A percentile compares a stretch with the other conserved stretches of the same genome.
Conservation (phyloP, 2,888 invertebrate species). For the Heliconius ethilla region DNA sequence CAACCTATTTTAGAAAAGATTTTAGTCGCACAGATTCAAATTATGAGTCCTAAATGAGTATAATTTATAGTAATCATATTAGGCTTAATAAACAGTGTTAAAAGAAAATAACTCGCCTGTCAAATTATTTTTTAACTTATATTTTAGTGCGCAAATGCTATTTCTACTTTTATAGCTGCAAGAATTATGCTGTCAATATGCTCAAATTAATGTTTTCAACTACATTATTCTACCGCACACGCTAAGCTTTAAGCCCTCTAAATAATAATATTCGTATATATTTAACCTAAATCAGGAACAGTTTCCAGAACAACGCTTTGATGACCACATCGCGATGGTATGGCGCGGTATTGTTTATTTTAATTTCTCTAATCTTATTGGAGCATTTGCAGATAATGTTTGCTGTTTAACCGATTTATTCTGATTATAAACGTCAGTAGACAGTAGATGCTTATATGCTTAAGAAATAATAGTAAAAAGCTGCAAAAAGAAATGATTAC, state of each 20-base stretch:
- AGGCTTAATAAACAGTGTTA: too few relatives aligned
- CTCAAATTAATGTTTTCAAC: neutral
- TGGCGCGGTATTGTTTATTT: neutral
- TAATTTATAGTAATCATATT: too few relatives aligned
- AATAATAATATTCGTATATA: neutral
- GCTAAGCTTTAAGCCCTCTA: neutral
- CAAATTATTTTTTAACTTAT: neutral
- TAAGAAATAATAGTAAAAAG: too few relatives aligned
- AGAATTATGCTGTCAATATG: neutral
- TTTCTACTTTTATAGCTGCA: neutral
- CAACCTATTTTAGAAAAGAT: neutral
- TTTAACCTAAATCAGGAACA: conserved; percentile 2
- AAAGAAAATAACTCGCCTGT: neutral
- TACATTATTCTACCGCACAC: neutral
- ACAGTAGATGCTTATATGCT: too few relatives aligned
- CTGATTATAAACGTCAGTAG: too few relatives aligned
- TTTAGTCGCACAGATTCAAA: too few relatives aligned
- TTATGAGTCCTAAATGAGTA: too few relatives aligned
- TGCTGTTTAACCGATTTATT: neutral
- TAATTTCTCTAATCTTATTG: neutral
- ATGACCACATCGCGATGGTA: conserved; percentile 12
- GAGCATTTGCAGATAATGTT: neutral
- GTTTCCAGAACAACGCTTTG: conserved; percentile 14
- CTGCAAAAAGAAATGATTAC: too few relatives aligned
- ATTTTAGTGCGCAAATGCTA: neutral